A percentile compares a stretch with the other conserved stretches of the same genome.
These are phyloP conservation scores for Cyanoliseus patagonus DNA, from an alignment of 2,113 vertebrate genomes.

Conservation along the genomic window DNA sequence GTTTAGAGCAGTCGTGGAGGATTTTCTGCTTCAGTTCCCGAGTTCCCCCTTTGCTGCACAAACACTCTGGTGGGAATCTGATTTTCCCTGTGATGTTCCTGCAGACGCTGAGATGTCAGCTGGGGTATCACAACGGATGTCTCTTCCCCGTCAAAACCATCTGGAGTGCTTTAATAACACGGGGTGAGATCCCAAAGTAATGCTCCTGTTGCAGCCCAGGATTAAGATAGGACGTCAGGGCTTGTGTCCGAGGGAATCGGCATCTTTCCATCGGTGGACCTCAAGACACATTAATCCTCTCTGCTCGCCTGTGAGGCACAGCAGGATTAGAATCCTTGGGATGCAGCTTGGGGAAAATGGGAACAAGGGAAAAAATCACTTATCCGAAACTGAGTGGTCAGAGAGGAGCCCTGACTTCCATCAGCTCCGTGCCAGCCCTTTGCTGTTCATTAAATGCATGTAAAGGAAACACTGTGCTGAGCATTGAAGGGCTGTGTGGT, in stretches of 20 bases:
- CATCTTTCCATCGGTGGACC: neutral
- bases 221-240: slow-evolving; percentile 3
- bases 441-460: neutral
- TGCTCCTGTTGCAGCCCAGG: neutral
- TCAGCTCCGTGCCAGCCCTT: neutral
- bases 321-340: neutral
- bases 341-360: neutral
- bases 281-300: neutral
- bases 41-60: slow-evolving; percentile 50
- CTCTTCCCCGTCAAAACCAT: slow-evolving; percentile 52
- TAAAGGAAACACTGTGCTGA: neutral
- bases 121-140: neutral
- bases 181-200: neutral
- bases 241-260: neutral
- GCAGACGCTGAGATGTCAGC: slow-evolving; percentile 22
- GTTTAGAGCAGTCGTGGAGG: slow-evolving; percentile 39
- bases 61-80: slow-evolving; percentile 47
- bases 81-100: slow-evolving; percentile 51
- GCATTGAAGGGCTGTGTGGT: neutral
- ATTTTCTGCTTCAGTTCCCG: slow-evolving; percentile 55
- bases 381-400: neutral
- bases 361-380: neutral
- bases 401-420: neutral
- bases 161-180: slow-evolving; percentile 41
- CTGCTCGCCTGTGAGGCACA: neutral